These are phyloP conservation scores for Saguinus midas DNA, from an alignment of 2,113 vertebrate genomes.

Conservation along the genomic window DNA sequence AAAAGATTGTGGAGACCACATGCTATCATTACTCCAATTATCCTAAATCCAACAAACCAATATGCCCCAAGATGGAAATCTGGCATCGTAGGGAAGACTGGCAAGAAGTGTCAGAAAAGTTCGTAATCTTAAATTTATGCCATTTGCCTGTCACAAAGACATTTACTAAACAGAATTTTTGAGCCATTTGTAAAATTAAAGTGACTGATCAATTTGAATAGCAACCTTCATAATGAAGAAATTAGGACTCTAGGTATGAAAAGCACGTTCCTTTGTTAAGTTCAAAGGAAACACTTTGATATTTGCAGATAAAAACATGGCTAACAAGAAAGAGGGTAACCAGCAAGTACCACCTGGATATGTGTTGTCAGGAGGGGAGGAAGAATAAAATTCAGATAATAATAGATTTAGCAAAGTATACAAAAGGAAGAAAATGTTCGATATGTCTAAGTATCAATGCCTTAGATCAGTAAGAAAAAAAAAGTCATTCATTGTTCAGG, in stretches of 20 bases:
- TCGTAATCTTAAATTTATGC: neutral
- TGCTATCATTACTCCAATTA: neutral
- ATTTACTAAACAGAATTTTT: neutral
- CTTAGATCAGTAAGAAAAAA: neutral
- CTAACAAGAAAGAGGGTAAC: neutral
- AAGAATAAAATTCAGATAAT: slow-evolving; percentile 28
- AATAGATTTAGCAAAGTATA: neutral
- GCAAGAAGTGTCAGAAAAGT: neutral
- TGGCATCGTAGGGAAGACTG: neutral
- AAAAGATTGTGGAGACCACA: neutral
- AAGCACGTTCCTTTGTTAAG: slow-evolving; percentile 9
- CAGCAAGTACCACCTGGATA: neutral
- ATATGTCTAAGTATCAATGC: neutral
- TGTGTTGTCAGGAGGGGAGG: neutral
- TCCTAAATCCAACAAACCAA: neutral
- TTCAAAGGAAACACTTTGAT: neutral
- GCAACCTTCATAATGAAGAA: neutral
- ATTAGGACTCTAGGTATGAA: neutral
- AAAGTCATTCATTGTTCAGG: neutral
- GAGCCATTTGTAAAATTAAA: neutral
- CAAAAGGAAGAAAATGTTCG: neutral
- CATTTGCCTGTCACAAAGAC: slow-evolving; percentile 3
- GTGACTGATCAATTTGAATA: neutral
- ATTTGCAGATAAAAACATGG: neutral
- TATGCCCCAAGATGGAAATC: neutral